phyloP scores from a whole-genome alignment of 2,113 vertebrate species.

The Anthoscopus minutus region DNA sequence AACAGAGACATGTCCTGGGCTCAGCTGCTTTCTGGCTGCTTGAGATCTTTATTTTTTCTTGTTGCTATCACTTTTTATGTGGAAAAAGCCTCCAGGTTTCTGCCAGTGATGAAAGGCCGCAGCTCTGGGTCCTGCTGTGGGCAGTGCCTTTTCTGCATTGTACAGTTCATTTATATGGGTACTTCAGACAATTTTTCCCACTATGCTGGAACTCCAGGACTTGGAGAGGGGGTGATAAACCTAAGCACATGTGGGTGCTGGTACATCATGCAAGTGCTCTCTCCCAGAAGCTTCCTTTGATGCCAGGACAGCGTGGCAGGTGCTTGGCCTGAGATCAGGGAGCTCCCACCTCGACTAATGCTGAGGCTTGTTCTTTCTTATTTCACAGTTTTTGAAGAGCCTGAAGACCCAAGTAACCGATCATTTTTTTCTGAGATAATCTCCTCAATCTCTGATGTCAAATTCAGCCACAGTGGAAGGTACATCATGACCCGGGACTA shows the following conservation, averaged over 20 bases:
- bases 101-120: background rate
- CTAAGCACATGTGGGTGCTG: background rate
- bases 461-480: conserved; percentile 95
- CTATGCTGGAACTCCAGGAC: background rate
- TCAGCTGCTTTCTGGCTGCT: background rate
- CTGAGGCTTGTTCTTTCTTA: background rate
- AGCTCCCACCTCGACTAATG: background rate
- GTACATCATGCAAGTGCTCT: too few relatives aligned
- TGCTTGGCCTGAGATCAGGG: background rate
- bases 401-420: conserved; percentile 91
- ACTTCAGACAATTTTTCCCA: background rate
- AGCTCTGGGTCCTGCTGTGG: background rate
- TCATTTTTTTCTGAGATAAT: conserved; percentile 98
- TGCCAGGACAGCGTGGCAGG: background rate
- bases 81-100: background rate
- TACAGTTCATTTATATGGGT: background rate
- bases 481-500: conserved; percentile 97
- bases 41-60: background rate
- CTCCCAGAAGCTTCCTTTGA: background rate
- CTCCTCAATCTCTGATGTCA: conserved; percentile 95
- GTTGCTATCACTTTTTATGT: background rate
- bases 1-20: background rate
- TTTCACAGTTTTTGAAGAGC: conserved; percentile 90
- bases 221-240: background rate
- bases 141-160: background rate